Evolutionary conservation across 1,140 invertebrate genomes (phyloP).

Genomic region (Galendromus occidentalis): DNA sequence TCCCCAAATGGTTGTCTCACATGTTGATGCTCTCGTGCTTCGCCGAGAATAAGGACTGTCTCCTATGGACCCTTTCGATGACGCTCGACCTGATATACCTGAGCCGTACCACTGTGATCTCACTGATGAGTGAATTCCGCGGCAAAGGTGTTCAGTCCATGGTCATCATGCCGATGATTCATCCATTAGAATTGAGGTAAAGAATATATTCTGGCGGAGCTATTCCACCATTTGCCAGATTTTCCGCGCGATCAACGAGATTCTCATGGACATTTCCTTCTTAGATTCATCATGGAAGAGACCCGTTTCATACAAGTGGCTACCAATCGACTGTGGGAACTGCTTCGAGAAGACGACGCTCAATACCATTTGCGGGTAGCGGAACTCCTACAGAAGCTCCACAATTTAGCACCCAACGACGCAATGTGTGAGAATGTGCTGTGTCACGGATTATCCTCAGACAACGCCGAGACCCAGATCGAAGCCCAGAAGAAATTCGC

Average conservation of each 20-base stretch:
- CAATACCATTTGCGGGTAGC: slow-evolving; percentile 40
- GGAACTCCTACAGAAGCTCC: slow-evolving; percentile 45
- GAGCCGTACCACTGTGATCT: slow-evolving; percentile 12
- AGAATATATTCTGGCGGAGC: too few relatives aligned
- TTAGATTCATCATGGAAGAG: slow-evolving; percentile 18
- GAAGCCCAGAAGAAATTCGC: slow-evolving; percentile 51
- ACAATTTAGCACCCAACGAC: slow-evolving; percentile 41
- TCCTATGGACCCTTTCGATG: slow-evolving; percentile 16
- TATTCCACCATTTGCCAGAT: too few relatives aligned
- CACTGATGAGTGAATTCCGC: background rate
- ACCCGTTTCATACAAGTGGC: slow-evolving; percentile 31
- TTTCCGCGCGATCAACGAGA: slow-evolving; percentile 6
- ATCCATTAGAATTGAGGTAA: slow-evolving; percentile 18
- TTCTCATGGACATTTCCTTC: background rate
- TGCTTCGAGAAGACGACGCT: slow-evolving; percentile 37
- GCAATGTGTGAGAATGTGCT: slow-evolving; percentile 47
- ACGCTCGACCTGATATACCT: slow-evolving; percentile 16
- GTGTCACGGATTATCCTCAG: slow-evolving; percentile 32
- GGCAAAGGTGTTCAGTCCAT: slow-evolving; percentile 23
- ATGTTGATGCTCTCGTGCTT: slow-evolving; percentile 18
- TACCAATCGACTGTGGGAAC: slow-evolving; percentile 43
- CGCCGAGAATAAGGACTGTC: slow-evolving; percentile 14
- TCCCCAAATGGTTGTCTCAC: slow-evolving; percentile 18
- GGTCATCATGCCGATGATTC: slow-evolving; percentile 27
- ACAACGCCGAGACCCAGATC: slow-evolving; percentile 31